These are phyloP conservation scores for Peromyscus maniculatus DNA, from an alignment of 2,113 vertebrate genomes.

Conservation along the genomic window DNA sequence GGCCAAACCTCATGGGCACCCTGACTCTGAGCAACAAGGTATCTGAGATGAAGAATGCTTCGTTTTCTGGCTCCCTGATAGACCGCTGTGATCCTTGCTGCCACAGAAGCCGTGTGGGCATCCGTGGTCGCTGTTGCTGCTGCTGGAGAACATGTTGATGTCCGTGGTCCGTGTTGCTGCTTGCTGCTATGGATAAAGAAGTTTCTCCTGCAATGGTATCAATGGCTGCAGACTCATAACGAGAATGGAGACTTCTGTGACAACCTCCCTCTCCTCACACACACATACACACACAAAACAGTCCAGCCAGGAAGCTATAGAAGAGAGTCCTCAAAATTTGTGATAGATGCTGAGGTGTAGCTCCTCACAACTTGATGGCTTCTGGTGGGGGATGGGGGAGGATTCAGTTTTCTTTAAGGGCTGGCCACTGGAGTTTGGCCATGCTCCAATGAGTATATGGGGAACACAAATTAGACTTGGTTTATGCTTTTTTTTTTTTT, in stretches of 20 bases:
- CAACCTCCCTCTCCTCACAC: not conserved
- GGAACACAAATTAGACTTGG: not conserved
- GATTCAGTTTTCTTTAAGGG: not conserved
- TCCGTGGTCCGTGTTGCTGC: not conserved
- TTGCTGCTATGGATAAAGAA: not conserved
- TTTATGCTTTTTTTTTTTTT: not conserved
- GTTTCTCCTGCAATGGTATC: not conserved
- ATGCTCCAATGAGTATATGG: not conserved
- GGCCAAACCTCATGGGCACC: not conserved
- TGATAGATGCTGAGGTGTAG: not conserved
- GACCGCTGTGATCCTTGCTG: not conserved
- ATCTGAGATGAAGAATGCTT: not conserved
- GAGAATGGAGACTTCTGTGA: not conserved
- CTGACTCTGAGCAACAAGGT: not conserved
- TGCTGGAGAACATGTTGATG: too few species aligned
- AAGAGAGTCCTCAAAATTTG: not conserved
- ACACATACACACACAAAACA: not conserved
- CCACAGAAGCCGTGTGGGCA: not conserved
- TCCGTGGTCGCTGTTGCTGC: not conserved
- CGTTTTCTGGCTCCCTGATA: not conserved
- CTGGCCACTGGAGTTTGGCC: not conserved
- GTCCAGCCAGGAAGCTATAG: not conserved
- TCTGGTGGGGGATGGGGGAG: not conserved
- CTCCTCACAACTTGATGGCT: not conserved
- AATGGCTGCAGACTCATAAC: not conserved